A percentile compares a stretch with the other conserved stretches of the same genome.
Evolutionary conservation across 2,888 invertebrate species (phyloP).

Genomic region (Melanostoma mellinum): DNA sequence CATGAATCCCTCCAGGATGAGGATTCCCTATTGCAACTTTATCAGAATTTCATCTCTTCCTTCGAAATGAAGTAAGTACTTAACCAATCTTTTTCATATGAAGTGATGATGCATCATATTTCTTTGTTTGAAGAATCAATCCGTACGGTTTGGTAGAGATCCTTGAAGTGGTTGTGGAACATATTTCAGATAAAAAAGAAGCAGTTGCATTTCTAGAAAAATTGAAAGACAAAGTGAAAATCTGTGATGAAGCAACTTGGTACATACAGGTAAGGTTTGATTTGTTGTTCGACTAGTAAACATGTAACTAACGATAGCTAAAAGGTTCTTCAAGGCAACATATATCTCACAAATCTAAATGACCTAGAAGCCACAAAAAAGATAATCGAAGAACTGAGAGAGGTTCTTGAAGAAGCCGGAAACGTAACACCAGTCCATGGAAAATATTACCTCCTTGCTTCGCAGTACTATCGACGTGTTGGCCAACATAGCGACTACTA

Average conservation of each 20-base stretch:
- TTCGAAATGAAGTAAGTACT: conserved; percentile 69
- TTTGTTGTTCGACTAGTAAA: neutral
- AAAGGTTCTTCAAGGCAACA: conserved; percentile 91
- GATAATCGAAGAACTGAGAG: conserved; percentile 93
- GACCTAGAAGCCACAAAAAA: conserved; percentile 91
- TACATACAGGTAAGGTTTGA: conserved; percentile 78
- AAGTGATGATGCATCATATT: conserved; percentile 22
- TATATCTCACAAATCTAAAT: conserved; percentile 89
- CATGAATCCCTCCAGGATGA: conserved; percentile 89
- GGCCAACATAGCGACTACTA: conserved; percentile 98
- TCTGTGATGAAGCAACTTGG: conserved; percentile 92
- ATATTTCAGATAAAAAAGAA: conserved; percentile 90
- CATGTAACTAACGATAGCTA: conserved; percentile 58
- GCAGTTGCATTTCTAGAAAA: conserved; percentile 94
- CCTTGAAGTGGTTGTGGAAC: conserved; percentile 88
- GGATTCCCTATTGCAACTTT: conserved; percentile 91
- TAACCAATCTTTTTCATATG: conserved; percentile 15
- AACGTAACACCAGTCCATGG: conserved; percentile 97
- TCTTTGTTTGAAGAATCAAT: conserved; percentile 47
- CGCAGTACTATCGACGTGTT: conserved; percentile 91
- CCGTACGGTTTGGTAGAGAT: conserved; percentile 85
- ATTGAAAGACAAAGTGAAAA: conserved; percentile 93
- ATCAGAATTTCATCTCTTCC: conserved; percentile 92
- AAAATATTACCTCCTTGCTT: conserved; percentile 95
- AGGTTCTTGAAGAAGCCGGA: conserved; percentile 92